A percentile compares a stretch with the other conserved stretches of the same genome.
These are phyloP conservation scores for Amphiprion clarkii DNA, from an alignment of 2,797 vertebrate genomes.

Conservation along the genomic window DNA sequence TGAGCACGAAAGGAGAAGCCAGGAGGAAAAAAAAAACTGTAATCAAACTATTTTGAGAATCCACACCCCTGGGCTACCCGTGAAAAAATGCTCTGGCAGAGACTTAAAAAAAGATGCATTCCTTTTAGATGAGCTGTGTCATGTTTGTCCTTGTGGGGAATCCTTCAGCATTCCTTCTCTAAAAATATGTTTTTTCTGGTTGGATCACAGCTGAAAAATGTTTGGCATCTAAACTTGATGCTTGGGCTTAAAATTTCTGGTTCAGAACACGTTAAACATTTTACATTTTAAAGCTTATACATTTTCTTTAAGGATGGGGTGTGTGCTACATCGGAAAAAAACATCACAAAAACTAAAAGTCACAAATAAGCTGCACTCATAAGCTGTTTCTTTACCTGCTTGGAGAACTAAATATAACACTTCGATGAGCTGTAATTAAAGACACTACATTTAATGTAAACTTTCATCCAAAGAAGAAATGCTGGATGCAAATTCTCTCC, in stretches of 20 bases:
- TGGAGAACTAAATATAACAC: slow-evolving; percentile 5
- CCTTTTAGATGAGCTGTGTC: slow-evolving; percentile 11
- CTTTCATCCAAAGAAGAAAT: slow-evolving; percentile 13
- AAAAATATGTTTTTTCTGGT: slow-evolving; percentile 48
- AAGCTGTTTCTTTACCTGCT: neutral
- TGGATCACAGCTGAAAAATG: slow-evolving; percentile 49
- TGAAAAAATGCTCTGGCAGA: slow-evolving; percentile 16
- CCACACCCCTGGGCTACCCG: slow-evolving; percentile 19
- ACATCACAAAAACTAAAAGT: neutral
- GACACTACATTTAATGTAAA: neutral
- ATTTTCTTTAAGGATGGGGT: neutral
- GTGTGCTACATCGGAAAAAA: neutral
- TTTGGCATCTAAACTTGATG: slow-evolving; percentile 45
- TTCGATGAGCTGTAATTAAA: slow-evolving; percentile 13
- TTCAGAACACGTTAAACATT: slow-evolving; percentile 2
- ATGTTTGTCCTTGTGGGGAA: slow-evolving; percentile 39
- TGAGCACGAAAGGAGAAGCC: neutral
- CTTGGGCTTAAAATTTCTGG: slow-evolving; percentile 4
- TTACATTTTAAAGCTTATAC: neutral
- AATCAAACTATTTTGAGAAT: slow-evolving; percentile 33
- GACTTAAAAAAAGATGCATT: slow-evolving; percentile 23
- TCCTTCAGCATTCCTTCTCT: slow-evolving; percentile 47
- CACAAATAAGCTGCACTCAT: neutral
- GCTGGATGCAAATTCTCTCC: slow-evolving; percentile 9
- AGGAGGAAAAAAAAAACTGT: neutral